phyloP scores from a whole-genome alignment of 2,888 invertebrate genomes.

The Argyresthia albistria region DNA sequence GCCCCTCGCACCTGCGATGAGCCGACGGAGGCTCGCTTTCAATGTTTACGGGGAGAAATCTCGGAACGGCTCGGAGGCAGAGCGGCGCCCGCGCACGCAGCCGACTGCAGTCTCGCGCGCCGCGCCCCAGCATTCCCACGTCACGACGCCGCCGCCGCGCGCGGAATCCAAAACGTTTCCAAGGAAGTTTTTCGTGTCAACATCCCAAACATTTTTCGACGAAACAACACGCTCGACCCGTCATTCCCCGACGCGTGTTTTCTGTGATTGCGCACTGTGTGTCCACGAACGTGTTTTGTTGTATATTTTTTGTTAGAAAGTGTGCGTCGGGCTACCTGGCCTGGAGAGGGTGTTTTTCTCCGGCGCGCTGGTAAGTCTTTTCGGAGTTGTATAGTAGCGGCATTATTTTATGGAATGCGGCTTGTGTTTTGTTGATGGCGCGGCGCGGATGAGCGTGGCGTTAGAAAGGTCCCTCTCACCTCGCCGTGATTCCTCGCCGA shows the following conservation, averaged over 20 bases:
- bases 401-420: constrained; percentile 26
- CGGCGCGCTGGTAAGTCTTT: constrained; percentile 40
- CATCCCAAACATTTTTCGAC: constrained; percentile 11
- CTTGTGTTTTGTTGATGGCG: constrained; percentile 2
- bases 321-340: constrained; percentile 25
- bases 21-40: constrained; percentile 59
- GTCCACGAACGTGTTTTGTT: constrained; percentile 4
- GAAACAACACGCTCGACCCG: constrained; percentile 1
- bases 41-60: constrained; percentile 69
- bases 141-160: constrained; percentile 1
- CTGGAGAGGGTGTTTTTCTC: constrained; percentile 31
- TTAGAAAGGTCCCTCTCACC: constrained; percentile 6
- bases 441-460: background rate
- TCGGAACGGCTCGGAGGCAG: constrained; percentile 45
- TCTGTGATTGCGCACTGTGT: constrained; percentile 2
- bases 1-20: constrained; percentile 32
- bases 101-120: constrained; percentile 31
- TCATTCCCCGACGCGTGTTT: background rate
- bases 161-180: constrained; percentile 9
- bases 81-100: background rate
- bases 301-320: constrained; percentile 31
- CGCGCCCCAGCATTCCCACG: constrained; percentile 29
- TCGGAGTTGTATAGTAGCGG: constrained; percentile 31
- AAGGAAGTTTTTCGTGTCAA: constrained; percentile 12
- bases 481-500: background rate